Conservation (phyloP, 2,113 vertebrate species). For the Mus spicilegus region DNA sequence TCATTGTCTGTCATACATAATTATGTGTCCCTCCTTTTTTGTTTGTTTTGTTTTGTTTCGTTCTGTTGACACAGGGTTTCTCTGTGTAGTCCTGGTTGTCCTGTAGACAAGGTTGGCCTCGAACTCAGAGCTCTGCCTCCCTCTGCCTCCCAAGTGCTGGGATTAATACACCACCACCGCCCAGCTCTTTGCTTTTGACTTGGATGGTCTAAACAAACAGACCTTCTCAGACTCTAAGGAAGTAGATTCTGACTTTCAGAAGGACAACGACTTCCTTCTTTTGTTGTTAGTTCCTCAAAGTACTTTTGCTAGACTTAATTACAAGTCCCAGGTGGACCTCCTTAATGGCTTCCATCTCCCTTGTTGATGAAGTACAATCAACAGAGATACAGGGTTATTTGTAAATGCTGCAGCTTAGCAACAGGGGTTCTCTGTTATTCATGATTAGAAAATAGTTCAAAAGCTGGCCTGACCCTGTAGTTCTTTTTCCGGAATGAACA, state of each 20-base stretch:
- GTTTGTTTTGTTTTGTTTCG: not conserved
- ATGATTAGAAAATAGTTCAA: constrained; percentile 25
- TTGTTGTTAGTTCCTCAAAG: constrained; percentile 71
- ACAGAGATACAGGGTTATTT: constrained; percentile 78
- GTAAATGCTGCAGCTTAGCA: constrained; percentile 70
- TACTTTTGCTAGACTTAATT: constrained; percentile 85
- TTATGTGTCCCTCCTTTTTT: not conserved
- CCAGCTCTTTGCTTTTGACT: not conserved
- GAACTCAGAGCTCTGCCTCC: not conserved
- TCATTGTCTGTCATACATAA: not conserved
- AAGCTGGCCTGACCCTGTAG: not conserved
- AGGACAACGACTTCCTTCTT: constrained; percentile 59
- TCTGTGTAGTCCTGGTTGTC: not conserved
- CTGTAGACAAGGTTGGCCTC: not conserved
- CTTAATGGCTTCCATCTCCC: constrained; percentile 82
- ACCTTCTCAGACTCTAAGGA: not conserved
- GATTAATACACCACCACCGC: not conserved
- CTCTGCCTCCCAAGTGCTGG: not conserved
- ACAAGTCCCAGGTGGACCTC: constrained; percentile 76
- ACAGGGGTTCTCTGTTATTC: constrained; percentile 16
- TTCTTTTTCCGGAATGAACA: not conserved
- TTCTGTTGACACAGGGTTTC: not conserved
- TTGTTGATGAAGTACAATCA: constrained; percentile 84
- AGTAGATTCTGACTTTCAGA: constrained; percentile 21
- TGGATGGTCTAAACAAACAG: not conserved